phyloP scores from a whole-genome alignment of 2,113 vertebrate species.

The Cololabis saira region DNA sequence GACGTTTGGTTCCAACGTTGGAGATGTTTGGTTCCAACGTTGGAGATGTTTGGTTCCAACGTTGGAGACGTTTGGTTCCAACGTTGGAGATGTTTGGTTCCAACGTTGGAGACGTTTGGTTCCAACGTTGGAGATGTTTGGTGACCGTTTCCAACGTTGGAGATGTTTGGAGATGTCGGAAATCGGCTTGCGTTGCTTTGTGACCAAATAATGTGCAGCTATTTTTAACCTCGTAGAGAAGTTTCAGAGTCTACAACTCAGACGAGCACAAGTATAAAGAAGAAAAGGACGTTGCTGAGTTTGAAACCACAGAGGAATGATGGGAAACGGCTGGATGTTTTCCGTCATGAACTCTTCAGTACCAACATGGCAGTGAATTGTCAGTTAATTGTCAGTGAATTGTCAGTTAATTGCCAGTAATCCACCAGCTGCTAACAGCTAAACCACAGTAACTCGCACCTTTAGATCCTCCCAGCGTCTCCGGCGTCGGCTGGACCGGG shows the following conservation, averaged over 20 bases:
- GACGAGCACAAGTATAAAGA: conserved; percentile 1
- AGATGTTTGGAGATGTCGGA: conserved; percentile 13
- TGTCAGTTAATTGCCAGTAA: too few species aligned
- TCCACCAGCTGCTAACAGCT: too few species aligned
- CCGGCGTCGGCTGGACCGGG: background rate
- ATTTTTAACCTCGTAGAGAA: conserved; percentile 40
- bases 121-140: too few species aligned
- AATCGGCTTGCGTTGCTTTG: conserved; percentile 39
- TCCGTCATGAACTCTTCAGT: background rate
- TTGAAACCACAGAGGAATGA: conserved; percentile 12
- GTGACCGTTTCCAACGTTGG: background rate
- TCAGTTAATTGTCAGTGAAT: too few species aligned
- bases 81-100: too few species aligned
- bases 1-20: too few species aligned
- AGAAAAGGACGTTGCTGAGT: conserved; percentile 4
- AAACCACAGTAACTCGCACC: too few species aligned
- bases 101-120: too few species aligned
- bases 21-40: too few species aligned
- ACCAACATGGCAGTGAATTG: too few species aligned
- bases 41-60: background rate
- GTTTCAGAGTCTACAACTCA: conserved; percentile 2
- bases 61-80: too few species aligned
- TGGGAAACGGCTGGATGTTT: conserved; percentile 9
- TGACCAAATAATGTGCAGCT: conserved; percentile 68
- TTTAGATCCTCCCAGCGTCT: too few species aligned